These are phyloP conservation scores for Berghia stephanieae DNA, from an alignment of 1,140 invertebrate species.

Conservation along the genomic window DNA sequence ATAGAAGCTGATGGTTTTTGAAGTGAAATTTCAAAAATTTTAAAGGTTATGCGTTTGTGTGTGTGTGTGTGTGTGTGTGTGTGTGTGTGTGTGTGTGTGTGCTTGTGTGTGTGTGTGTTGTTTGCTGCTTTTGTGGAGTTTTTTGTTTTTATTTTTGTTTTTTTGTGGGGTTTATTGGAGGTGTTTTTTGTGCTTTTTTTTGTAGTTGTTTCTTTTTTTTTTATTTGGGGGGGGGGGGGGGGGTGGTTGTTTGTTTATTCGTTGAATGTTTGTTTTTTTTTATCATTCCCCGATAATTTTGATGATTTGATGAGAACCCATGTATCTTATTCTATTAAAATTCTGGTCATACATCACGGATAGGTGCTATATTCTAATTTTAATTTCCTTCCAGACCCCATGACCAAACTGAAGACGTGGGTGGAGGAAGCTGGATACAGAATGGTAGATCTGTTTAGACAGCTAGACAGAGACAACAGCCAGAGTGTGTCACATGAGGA, in stretches of 20 bases:
- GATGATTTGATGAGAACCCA: neutral
- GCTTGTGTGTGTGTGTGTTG: no score
- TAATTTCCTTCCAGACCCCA: constrained; percentile 45
- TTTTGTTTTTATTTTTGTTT: no score
- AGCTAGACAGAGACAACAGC: constrained; percentile 58
- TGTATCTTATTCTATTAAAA: no score
- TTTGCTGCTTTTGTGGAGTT: no score
- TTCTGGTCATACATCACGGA: no score
- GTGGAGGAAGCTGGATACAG: constrained; percentile 53
- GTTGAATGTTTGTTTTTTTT: neutral
- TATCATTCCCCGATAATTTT: neutral
- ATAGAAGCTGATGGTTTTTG: no score
- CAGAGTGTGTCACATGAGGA: constrained; percentile 54
- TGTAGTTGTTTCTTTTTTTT: no score
- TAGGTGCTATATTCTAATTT: no score
- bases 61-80: no score
- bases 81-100: no score
- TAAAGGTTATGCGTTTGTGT: no score
- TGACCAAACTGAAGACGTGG: constrained; percentile 60
- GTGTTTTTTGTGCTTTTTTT: neutral
- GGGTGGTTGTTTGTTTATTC: neutral
- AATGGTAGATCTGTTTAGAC: constrained; percentile 60
- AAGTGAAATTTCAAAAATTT: no score
- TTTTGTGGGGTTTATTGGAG: neutral
- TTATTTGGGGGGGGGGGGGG: neutral